Percentiles rank a stretch among this genome's conserved stretches.
Conservation (phyloP, 2,113 vertebrate genomes). For the Zeus faber region DNA sequence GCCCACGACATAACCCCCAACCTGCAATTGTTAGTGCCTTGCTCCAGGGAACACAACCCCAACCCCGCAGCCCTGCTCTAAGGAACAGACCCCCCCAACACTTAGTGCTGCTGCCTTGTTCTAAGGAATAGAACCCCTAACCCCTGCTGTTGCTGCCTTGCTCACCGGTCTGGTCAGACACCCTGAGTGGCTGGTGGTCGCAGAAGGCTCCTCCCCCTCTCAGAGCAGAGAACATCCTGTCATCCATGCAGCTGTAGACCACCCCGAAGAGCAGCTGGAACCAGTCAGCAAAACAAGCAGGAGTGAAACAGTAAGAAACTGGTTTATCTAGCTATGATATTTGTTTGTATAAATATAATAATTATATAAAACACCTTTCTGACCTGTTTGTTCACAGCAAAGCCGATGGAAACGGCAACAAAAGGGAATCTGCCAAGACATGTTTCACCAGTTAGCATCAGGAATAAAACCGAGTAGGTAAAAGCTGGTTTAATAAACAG, state of each 20-base stretch:
- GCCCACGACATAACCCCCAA: no score
- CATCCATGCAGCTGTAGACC: slow-evolving; percentile 92
- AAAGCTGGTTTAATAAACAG: no score
- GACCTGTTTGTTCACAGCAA: slow-evolving; percentile 90
- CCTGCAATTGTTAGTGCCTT: no score
- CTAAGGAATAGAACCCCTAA: not conserved
- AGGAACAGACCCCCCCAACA: no score
- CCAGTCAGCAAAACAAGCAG: slow-evolving; percentile 1
- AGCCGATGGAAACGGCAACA: slow-evolving; percentile 93
- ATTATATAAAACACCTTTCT: no score
- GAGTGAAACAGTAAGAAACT: not conserved
- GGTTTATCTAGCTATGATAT: no score
- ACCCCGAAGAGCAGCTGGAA: slow-evolving; percentile 90
- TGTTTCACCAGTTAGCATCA: no score
- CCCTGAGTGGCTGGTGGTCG: slow-evolving; percentile 84
- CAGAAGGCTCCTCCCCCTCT: slow-evolving; percentile 90
- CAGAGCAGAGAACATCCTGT: slow-evolving; percentile 92
- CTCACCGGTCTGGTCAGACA: slow-evolving; percentile 84
- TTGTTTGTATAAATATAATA: no score
- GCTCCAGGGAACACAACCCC: no score
- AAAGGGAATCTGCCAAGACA: slow-evolving; percentile 82
- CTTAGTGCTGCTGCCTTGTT: no score
- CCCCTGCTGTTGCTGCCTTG: not conserved
- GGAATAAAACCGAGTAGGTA: no score
- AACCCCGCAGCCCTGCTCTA: no score